Evolutionary conservation across 2,888 invertebrate genomes (phyloP), one percentile per base, ranked within the genome.

Genomic region (Dynastes tityus): DNA sequence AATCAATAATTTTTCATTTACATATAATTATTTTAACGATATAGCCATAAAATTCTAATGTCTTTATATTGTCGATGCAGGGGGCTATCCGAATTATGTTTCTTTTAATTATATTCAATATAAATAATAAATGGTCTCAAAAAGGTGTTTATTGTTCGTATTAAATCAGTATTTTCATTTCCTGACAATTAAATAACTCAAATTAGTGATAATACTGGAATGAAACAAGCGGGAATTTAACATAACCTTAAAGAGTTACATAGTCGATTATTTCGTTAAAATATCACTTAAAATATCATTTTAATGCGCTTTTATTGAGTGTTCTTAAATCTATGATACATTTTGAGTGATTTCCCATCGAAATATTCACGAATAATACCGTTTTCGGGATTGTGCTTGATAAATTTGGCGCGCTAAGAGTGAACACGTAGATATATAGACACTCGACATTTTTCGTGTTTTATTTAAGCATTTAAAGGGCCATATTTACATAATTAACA

Each of bases 331-430:
- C 5, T 11, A 32, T 8, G 40, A 53, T 27, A 29, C 4, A 22
- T 76, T 32, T 13, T 37, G 32, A 29, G 37, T 11, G 2, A 32
- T 49, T 76, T 67, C 29, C 37, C 11, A n/a, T 37, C 1, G 32
- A 63, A 64, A 53, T 16, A 32, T 32, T 45, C 37, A 2, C n/a
- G 27, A n/a, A 53, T 74, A 53, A 29, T n/a, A 1, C 51, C 16
- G 65, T 53, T 76, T 76, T 65, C 2, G 8, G 27, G 45, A 37
- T 49, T 22, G 27, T 13, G 65, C 22, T n/a, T 37, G 65, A 58
- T 65, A 51, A 55, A 63, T 76, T 76, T 76, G 76, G 76, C 76
- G 76, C 76, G 76, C 76, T 76, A 76, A 32, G 37, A n/a, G 6
- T 29, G 13, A 37, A 29, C 71, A 71, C 71, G 71, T 71, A 55